Conservation (phyloP, 2,113 vertebrate genomes). For the Pimephales promelas region DNA sequence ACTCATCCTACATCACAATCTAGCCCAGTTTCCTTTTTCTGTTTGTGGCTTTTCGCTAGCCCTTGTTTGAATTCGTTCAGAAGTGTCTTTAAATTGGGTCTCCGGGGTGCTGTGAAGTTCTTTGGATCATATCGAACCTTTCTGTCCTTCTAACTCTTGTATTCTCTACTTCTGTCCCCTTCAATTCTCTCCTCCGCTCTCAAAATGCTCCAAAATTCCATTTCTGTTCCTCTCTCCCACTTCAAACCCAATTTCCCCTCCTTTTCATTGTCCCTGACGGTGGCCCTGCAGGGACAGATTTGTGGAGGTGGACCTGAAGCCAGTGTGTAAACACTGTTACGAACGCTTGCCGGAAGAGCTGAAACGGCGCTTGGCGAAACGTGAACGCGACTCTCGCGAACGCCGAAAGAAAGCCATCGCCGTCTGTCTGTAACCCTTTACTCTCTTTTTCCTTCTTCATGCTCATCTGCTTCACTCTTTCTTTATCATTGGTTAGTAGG, state of each 20-base stretch:
- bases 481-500: conserved; percentile 62
- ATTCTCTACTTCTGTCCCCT: conserved; percentile 21
- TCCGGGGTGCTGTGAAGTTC: neutral
- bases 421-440: conserved; percentile 82
- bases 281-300: conserved; percentile 90
- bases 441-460: conserved; percentile 60
- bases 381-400: conserved; percentile 88
- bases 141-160: conserved; percentile 48
- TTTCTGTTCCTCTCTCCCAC: conserved; percentile 59
- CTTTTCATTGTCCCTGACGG: conserved; percentile 21
- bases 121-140: neutral
- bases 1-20: neutral
- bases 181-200: neutral
- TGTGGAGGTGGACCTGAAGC: conserved; percentile 98
- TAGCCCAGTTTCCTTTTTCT: neutral
- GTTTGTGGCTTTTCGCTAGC: neutral
- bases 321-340: conserved; percentile 96
- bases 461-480: conserved; percentile 56
- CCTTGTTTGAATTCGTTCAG: neutral
- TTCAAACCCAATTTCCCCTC: conserved; percentile 47
- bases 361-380: conserved; percentile 90
- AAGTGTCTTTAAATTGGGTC: conserved; percentile 16
- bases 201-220: neutral
- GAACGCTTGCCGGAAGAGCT: conserved; percentile 97
- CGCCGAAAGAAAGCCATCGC: conserved; percentile 88